Conservation (phyloP, 1,140 invertebrate species). For the Nylanderia fulva region DNA sequence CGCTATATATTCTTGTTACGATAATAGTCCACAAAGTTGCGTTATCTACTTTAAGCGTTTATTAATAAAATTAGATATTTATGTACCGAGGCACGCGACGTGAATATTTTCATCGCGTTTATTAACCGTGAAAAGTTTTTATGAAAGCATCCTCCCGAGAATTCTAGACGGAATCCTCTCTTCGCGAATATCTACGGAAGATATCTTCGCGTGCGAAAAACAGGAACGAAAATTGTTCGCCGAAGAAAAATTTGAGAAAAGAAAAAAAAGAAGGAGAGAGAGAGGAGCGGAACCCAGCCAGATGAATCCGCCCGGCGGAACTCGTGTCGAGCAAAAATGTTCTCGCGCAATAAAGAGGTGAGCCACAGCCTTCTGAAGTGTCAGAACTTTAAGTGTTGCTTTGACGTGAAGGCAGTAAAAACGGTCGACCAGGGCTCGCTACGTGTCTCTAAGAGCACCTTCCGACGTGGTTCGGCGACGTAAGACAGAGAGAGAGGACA, state of each 20-base stretch:
- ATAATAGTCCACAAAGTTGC: slow-evolving; percentile 11
- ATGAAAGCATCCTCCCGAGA: slow-evolving; percentile 21
- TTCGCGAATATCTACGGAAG: not conserved
- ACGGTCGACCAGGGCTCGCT: slow-evolving; percentile 26
- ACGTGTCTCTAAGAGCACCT: slow-evolving; percentile 1
- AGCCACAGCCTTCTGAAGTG: slow-evolving; percentile 50
- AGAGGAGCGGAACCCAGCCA: not conserved
- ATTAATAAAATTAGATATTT: slow-evolving; percentile 26
- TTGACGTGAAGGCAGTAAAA: slow-evolving; percentile 68
- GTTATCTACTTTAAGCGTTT: slow-evolving; percentile 25
- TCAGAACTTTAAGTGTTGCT: slow-evolving; percentile 72
- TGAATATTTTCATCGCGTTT: slow-evolving; percentile 23
- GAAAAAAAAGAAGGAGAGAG: not conserved
- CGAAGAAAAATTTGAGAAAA: slow-evolving; percentile 36
- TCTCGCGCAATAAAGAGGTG: slow-evolving; percentile 67
- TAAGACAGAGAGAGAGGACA: slow-evolving; percentile 1
- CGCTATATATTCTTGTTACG: not conserved
- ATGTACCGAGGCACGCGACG: slow-evolving; percentile 6
- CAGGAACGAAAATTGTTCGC: slow-evolving; percentile 12
- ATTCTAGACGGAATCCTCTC: not conserved
- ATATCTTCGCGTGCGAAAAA: not conserved
- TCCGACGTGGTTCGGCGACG: slow-evolving; percentile 13
- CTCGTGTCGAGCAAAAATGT: slow-evolving; percentile 45
- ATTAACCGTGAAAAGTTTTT: slow-evolving; percentile 52
- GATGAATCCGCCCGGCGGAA: slow-evolving; percentile 49